phyloP scores from a whole-genome alignment of 1,140 invertebrate genomes.

The Rhysida immarginata region DNA sequence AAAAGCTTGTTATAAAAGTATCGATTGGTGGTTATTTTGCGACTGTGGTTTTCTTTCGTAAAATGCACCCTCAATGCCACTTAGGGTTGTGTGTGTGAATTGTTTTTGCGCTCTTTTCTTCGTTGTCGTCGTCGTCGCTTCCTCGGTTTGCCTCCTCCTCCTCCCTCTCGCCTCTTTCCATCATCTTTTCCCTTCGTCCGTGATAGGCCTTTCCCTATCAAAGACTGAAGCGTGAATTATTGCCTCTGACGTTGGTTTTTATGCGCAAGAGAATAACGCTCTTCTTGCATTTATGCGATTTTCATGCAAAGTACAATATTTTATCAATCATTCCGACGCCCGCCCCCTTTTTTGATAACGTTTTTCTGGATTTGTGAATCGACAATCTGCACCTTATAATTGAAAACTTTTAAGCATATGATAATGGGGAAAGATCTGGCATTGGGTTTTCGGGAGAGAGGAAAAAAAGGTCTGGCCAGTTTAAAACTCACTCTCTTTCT shows the following conservation, averaged over 20 bases:
- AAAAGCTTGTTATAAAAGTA: neutral
- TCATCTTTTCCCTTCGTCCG: constrained; percentile 28
- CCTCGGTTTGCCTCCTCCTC: too few relatives aligned
- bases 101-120: too few relatives aligned
- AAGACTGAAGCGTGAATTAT: constrained; percentile 8
- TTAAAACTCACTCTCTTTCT: neutral
- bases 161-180: constrained; percentile 32
- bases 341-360: neutral
- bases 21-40: neutral
- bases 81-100: too few relatives aligned
- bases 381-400: constrained; percentile 6
- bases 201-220: neutral
- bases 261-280: constrained; percentile 3
- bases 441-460: neutral
- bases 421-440: neutral
- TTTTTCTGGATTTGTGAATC: neutral
- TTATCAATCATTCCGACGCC: constrained; percentile 3
- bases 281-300: neutral
- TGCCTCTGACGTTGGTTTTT: neutral
- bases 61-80: neutral
- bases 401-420: constrained; percentile 7
- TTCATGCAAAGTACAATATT: constrained; percentile 10
- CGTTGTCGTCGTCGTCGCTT: too few relatives aligned
- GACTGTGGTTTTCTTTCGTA: neutral
- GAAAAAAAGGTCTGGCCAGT: too few relatives aligned